Evolutionary conservation across 2,113 vertebrate genomes (phyloP), one percentile per base, ranked within the genome.

Genomic region (Gymnorhina tibicen): DNA sequence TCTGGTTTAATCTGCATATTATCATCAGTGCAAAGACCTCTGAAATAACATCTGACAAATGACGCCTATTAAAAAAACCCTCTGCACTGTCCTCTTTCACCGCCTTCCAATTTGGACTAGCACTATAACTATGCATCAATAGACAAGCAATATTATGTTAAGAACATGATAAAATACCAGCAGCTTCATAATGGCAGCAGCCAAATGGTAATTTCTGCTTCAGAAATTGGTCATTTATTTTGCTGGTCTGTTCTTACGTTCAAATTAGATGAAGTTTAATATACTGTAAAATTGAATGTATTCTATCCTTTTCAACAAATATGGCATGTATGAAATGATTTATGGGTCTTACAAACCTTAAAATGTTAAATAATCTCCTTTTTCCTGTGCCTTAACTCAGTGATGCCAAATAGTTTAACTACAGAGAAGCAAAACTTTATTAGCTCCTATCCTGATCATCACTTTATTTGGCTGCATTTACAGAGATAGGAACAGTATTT

Each of bases 141-240:
- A 98, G 98, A 98, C 98, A 98, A 98, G 98, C 98, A 98, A 98
- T 98, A 98, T 98, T 98, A 98, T 98, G 98, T 98, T 98, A 98
- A 98, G 97, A 98, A 98, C 98, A 98, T 98, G 98, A 98, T 98
- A 97, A 98, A 98, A 98, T 98, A 97, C 98, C 97, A 95, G 97
- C 96, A 95, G 97, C 96, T 97, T 97, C 95, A 97, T 98, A 98
- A 97, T 98, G 98, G 98, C 98, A 98, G 97, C 98, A 97, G 97
- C 98, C 98, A 98, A 98, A 98, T 98, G 97, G 97, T 98, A 98
- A 98, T 98, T 98, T 98, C 98, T 97, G 97, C 98, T 98, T 98
- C 97, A 98, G 98, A 98, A 98, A 98, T 98, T 98, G 98, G 98
- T 98, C 98, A 98, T 98, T 98, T 98, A 98, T 98, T 98, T 98